Conservation (phyloP, 1,140 invertebrate genomes). For the Samia ricini region DNA sequence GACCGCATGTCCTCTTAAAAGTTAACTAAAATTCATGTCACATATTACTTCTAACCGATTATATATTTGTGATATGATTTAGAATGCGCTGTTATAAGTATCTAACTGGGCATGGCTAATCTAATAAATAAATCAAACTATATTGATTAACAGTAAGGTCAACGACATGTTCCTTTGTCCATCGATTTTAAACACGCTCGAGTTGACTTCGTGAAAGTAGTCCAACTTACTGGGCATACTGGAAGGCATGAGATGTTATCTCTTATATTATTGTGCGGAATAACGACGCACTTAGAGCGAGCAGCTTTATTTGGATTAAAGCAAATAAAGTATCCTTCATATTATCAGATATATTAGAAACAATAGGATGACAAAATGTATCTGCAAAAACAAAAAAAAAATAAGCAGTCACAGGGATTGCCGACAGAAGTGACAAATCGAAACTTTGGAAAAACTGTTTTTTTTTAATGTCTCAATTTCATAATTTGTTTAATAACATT, state of each 20-base stretch:
- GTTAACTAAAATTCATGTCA: neutral
- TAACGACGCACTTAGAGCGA: neutral
- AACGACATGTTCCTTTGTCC: conserved; percentile 14
- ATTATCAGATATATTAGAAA: too few species aligned
- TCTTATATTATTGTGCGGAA: neutral
- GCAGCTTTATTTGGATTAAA: too few species aligned
- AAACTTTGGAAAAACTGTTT: too few species aligned
- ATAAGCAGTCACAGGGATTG: too few species aligned
- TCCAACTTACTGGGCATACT: neutral
- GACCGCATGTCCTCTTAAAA: too few species aligned
- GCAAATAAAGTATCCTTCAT: too few species aligned
- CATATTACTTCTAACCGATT: conserved; percentile 3
- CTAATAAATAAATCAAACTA: conserved; percentile 12
- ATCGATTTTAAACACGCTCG: conserved; percentile 4
- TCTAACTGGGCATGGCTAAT: neutral
- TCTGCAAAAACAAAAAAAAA: too few species aligned
- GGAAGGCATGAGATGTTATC: neutral
- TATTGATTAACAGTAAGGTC: conserved; percentile 19
- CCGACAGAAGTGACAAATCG: too few species aligned
- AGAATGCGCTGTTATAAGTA: conserved; percentile 1
- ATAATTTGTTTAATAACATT: too few species aligned
- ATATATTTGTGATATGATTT: conserved; percentile 15
- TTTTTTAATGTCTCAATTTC: too few species aligned
- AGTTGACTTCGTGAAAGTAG: conserved; percentile 1
- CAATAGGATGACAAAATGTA: too few species aligned